These are phyloP conservation scores for Formica aserva DNA, from an alignment of 2,888 invertebrate species.

Conservation along the genomic window DNA sequence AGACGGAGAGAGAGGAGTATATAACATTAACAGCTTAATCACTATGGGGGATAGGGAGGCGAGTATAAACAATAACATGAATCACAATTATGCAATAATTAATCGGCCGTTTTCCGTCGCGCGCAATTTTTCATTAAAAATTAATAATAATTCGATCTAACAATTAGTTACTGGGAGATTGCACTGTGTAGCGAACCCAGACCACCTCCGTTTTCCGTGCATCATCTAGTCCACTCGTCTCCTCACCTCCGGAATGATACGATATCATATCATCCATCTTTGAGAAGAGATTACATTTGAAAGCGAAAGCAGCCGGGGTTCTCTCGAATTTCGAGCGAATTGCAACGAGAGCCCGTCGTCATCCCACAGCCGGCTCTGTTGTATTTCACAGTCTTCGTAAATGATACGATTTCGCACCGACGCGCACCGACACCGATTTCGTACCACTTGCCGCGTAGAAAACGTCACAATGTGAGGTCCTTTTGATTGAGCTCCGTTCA, in stretches of 20 bases:
- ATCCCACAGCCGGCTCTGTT: constrained; percentile 52
- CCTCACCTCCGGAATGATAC: constrained; percentile 30
- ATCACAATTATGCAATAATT: constrained; percentile 84
- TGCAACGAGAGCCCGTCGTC: constrained; percentile 66
- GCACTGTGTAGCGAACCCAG: constrained; percentile 82
- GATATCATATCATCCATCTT: constrained; percentile 30
- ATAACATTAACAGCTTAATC: constrained; percentile 85
- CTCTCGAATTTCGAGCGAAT: constrained; percentile 78
- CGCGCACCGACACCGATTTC: constrained; percentile 71
- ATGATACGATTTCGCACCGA: constrained; percentile 69
- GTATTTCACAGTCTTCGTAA: constrained; percentile 71
- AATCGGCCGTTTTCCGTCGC: constrained; percentile 71
- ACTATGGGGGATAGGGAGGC: constrained; percentile 77
- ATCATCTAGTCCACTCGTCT: constrained; percentile 20
- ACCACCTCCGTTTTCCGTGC: constrained; percentile 68
- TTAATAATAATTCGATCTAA: constrained; percentile 84
- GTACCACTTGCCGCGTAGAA: constrained; percentile 61
- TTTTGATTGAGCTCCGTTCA: constrained; percentile 79
- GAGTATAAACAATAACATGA: constrained; percentile 85
- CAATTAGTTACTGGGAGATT: constrained; percentile 84
- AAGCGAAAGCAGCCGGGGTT: constrained; percentile 73
- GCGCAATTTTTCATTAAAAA: constrained; percentile 77
- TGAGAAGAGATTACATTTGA: constrained; percentile 51
- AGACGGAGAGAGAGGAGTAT: constrained; percentile 81
- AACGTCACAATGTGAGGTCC: constrained; percentile 71